phyloP scores from a whole-genome alignment of 2,888 invertebrate species.

The Actias luna region DNA sequence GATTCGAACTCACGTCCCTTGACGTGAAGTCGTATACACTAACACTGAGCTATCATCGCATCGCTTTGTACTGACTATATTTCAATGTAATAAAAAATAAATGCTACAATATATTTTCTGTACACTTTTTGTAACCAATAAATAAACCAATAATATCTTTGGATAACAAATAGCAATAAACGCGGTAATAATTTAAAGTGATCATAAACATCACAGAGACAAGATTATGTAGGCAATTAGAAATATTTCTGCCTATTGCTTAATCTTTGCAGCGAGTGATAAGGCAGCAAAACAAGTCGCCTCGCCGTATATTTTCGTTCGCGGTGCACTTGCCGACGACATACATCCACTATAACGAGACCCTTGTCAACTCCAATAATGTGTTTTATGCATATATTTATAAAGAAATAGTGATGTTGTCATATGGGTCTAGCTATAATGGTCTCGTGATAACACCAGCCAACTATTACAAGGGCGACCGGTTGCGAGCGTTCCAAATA shows the following conservation, averaged over 20 bases:
- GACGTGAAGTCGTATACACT: too few species aligned
- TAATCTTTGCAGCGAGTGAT: slow-evolving; percentile 70
- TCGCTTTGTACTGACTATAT: too few species aligned
- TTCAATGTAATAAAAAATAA: too few species aligned
- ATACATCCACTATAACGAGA: slow-evolving; percentile 57
- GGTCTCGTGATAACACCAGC: slow-evolving; percentile 75
- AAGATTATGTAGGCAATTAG: slow-evolving; percentile 28
- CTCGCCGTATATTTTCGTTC: slow-evolving; percentile 81
- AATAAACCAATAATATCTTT: too few species aligned
- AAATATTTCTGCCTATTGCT: slow-evolving; percentile 11
- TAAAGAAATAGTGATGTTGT: slow-evolving; percentile 43
- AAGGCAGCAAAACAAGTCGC: slow-evolving; percentile 81
- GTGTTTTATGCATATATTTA: slow-evolving; percentile 32
- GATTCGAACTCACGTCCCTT: too few species aligned
- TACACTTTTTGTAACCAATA: too few species aligned
- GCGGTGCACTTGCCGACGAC: slow-evolving; percentile 79
- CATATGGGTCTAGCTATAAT: slow-evolving; percentile 51
- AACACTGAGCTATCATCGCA: too few species aligned
- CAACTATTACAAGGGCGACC: slow-evolving; percentile 82
- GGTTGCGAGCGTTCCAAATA: slow-evolving; percentile 76
- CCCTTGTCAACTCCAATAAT: slow-evolving; percentile 49
- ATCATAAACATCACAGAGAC: slow-evolving; percentile 20
- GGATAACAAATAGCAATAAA: too few species aligned
- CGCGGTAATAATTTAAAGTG: neutral
- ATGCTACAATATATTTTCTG: too few species aligned